phyloP scores from a whole-genome alignment of 2,888 invertebrate genomes.

The Coelogynopora nodosa region DNA sequence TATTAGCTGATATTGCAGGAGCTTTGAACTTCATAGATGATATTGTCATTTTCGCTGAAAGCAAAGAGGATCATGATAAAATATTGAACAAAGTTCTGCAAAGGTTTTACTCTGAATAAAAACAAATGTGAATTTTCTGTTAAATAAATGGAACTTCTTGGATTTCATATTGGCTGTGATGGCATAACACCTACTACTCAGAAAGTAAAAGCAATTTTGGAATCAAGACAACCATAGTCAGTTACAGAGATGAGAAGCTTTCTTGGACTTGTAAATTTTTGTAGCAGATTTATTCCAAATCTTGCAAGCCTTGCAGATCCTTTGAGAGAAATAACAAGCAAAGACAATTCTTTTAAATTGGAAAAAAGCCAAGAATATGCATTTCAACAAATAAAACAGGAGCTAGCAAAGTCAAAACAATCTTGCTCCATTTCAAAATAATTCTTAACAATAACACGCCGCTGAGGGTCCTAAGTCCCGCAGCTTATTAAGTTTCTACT shows the following conservation, averaged over 20 bases:
- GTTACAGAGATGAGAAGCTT: constrained; percentile 44
- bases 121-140: constrained; percentile 48
- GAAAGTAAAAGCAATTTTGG: constrained; percentile 26
- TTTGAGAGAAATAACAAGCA: constrained; percentile 40
- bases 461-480: too few relatives aligned
- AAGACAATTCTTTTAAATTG: constrained; percentile 40
- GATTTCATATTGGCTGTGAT: constrained; percentile 8
- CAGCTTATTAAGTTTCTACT: too few relatives aligned
- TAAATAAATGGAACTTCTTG: constrained; percentile 46
- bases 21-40: constrained; percentile 49
- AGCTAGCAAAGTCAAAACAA: constrained; percentile 40
- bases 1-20: constrained; percentile 44
- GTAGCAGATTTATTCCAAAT: constrained; percentile 46
- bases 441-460: too few relatives aligned
- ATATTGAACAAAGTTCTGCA: constrained; percentile 44
- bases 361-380: constrained; percentile 39
- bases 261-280: constrained; percentile 47
- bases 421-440: constrained; percentile 42
- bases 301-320: constrained; percentile 47
- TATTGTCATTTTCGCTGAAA: constrained; percentile 48
- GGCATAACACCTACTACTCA: constrained; percentile 8
- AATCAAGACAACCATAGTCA: background rate
- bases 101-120: constrained; percentile 47
- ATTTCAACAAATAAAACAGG: constrained; percentile 38
- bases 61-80: constrained; percentile 47